Conservation (phyloP, 2,888 invertebrate genomes). For the Ypsolopha scabrella region DNA sequence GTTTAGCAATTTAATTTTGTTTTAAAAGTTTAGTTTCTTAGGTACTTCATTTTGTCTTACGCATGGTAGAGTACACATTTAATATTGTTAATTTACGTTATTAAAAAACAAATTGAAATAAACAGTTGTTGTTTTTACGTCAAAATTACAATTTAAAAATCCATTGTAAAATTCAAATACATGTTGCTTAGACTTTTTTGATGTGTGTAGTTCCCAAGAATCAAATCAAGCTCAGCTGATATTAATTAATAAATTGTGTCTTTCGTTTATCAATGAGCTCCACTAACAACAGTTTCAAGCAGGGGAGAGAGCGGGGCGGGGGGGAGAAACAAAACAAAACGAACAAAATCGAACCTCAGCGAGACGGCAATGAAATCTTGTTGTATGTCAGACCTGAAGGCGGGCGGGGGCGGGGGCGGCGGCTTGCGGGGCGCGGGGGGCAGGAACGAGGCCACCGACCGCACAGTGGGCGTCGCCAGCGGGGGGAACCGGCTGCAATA, state of each 20-base stretch:
- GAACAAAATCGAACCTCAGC: constrained; percentile 73
- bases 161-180: too few relatives aligned
- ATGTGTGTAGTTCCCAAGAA: neutral
- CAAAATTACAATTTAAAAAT: too few relatives aligned
- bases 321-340: constrained; percentile 28
- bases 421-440: constrained; percentile 53
- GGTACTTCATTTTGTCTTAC: neutral
- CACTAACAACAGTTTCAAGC: too few relatives aligned
- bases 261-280: too few relatives aligned
- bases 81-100: too few relatives aligned
- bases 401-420: constrained; percentile 72
- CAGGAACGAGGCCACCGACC: constrained; percentile 38
- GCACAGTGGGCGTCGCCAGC: constrained; percentile 33
- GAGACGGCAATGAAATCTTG: constrained; percentile 78
- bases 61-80: too few relatives aligned
- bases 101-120: too few relatives aligned
- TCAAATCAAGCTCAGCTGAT: neutral
- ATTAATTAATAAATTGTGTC: too few relatives aligned
- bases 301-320: neutral
- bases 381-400: constrained; percentile 76
- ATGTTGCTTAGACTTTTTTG: too few relatives aligned
- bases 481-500: constrained; percentile 44
- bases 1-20: too few relatives aligned
- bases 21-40: neutral
- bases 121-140: too few relatives aligned